Percentiles rank a stretch among this genome's conserved stretches.
These are phyloP conservation scores for Pelochelys cantorii DNA, from an alignment of 2,797 vertebrate genomes.

Conservation along the genomic window DNA sequence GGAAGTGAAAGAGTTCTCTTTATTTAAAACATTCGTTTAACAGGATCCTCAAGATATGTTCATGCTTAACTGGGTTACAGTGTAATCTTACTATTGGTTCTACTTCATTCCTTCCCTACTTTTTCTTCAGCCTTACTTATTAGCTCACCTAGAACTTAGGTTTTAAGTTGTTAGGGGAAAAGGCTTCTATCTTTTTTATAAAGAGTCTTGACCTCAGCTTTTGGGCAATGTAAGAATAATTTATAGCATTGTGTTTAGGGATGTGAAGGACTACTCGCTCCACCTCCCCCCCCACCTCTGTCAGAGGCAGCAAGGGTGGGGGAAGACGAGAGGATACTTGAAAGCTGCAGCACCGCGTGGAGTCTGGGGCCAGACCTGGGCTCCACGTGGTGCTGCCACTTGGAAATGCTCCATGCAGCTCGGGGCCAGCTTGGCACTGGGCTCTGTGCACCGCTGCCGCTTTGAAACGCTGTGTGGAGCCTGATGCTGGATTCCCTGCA, in stretches of 20 bases:
- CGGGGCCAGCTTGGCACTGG: too few relatives aligned
- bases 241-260: not conserved
- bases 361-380: too few relatives aligned
- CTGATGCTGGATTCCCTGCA: too few relatives aligned
- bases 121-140: not conserved
- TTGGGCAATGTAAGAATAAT: not conserved
- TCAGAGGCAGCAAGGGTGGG: too few relatives aligned
- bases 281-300: too few relatives aligned
- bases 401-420: too few relatives aligned
- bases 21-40: not conserved
- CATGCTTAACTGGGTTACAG: accelerated
- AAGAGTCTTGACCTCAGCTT: not conserved
- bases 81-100: not conserved
- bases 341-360: too few relatives aligned
- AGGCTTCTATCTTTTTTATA: not conserved
- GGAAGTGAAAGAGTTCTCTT: not conserved
- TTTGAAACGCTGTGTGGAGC: too few relatives aligned
- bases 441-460: too few relatives aligned
- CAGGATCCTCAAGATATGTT: not conserved
- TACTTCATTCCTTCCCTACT: accelerated
- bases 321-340: too few relatives aligned
- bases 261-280: too few relatives aligned
- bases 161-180: not conserved
- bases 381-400: too few relatives aligned
- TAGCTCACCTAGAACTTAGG: not conserved